These are phyloP conservation scores for Diadumene lineata DNA, from an alignment of 92 coral and sea anemone species.

Conservation along the genomic window DNA sequence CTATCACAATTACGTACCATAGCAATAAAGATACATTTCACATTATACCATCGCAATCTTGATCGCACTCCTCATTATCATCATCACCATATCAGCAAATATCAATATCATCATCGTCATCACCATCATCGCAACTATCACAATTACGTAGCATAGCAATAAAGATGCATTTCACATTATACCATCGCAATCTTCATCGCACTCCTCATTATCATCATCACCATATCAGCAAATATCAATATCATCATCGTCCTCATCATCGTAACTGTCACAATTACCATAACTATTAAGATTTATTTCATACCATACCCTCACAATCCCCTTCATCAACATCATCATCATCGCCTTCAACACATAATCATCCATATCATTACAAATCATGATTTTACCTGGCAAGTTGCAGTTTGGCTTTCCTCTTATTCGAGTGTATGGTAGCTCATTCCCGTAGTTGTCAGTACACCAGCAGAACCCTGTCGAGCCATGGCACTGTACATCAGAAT, in stretches of 20 bases:
- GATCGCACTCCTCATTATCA: not conserved
- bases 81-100: not conserved
- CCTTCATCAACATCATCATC: not conserved
- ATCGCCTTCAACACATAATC: not conserved
- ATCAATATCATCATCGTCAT: not conserved
- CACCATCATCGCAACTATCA: not conserved
- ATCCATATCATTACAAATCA: no score
- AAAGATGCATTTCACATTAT: not conserved
- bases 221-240: not conserved
- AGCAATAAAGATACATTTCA: not conserved
- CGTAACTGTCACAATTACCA: not conserved
- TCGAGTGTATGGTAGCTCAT: constrained; percentile 47
- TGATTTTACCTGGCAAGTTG: constrained; percentile 32
- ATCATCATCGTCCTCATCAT: not conserved
- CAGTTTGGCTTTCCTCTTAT: constrained; percentile 48
- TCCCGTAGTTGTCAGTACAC: constrained; percentile 55
- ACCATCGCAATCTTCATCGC: not conserved
- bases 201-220: not conserved
- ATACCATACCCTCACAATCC: no score
- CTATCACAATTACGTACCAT: not conserved
- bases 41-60: not conserved
- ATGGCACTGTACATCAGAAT: constrained; percentile 48
- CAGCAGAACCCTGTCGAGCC: constrained; percentile 46
- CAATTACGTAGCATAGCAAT: not conserved
- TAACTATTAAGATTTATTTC: not conserved